A percentile compares a stretch with the other conserved stretches of the same genome.
These are phyloP conservation scores for Ahaetulla prasina DNA, from an alignment of 2,113 vertebrate species.

Conservation along the genomic window DNA sequence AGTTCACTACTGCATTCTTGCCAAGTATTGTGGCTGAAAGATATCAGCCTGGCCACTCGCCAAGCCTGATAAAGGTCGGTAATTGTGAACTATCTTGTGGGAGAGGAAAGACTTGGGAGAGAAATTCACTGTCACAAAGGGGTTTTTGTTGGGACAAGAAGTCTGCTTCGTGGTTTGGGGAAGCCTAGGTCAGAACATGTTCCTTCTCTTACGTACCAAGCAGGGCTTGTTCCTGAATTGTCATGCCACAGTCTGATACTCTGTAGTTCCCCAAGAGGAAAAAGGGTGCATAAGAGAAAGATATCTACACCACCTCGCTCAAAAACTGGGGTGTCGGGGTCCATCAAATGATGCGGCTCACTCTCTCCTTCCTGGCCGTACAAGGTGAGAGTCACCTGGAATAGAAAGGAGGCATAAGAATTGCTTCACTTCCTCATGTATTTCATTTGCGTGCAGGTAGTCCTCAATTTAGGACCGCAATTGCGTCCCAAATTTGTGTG, in stretches of 20 bases:
- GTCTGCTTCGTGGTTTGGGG: no score
- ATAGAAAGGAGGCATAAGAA: neutral
- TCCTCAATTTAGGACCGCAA: neutral
- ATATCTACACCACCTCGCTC: constrained; percentile 85
- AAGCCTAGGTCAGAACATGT: no score
- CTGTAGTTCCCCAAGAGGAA: constrained; percentile 85
- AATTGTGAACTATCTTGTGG: no score
- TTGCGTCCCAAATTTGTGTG: neutral
- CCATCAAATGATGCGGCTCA: constrained; percentile 86
- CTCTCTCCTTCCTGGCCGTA: constrained; percentile 85
- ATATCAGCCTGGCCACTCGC: no score
- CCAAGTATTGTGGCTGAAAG: no score
- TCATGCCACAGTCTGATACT: constrained; percentile 91
- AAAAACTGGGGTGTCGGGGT: constrained; percentile 77
- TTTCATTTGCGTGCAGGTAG: no score
- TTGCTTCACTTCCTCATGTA: neutral
- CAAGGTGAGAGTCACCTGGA: constrained; percentile 85
- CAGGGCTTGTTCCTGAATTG: constrained; percentile 83
- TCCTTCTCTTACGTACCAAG: constrained; percentile 71
- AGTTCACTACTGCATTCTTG: no score
- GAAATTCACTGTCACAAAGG: no score
- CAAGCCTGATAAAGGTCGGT: no score
- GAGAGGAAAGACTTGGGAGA: no score
- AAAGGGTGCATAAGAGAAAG: constrained; percentile 87
- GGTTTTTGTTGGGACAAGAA: no score